Base-by-base conservation (phyloP, 2,888 invertebrate species). In the Spodoptera picta region DNA sequence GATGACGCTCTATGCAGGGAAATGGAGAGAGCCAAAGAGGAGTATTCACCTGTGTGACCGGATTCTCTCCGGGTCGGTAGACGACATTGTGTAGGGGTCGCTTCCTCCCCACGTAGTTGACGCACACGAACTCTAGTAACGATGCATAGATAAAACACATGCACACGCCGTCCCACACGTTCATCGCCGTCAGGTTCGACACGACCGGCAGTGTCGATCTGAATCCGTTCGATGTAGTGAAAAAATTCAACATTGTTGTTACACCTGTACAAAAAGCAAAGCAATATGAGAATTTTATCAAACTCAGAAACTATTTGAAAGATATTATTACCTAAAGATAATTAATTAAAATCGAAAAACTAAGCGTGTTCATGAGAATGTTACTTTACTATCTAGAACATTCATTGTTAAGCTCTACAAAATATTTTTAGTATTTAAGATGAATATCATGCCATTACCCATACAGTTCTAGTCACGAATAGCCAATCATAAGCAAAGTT, bases 81-180 rank as follows among this genome's bases (percentile, higher is more conserved):
- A 98, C 98, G 73, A 98, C 97, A 91, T 98, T 98, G 95, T 98
- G 98, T 69, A 98, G 95, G 56, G 98, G 98, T 81, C 98, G 95
- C 89, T 98, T 98, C 65, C 98, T 96, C 72, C 98, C 98, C 75
- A 98, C 98, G 93, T 98, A 98, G 95, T 98, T 98, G 87, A 98
- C 98, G 93, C 98, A 98, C 58, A 98, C 98, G 92, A 98, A 98
- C 93, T 98, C 98, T 83, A 98, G 96, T 65, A 98, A 96, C 57
- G 98, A 98, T 66, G 98, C 98, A 95, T 98, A 98, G 91, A 98
- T 98, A 96, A 98, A 98, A 93, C 98, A 98, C 98, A 98, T 98
- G 92, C 98, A 98, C 75, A 98, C 98, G 67, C 98, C 98, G 90
- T 98, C 98, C 98, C 98, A 98, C 56, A 98, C 98, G 95, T 98